Base-by-base conservation (phyloP, 2,113 vertebrate species). In the Sylvietta virens region DNA sequence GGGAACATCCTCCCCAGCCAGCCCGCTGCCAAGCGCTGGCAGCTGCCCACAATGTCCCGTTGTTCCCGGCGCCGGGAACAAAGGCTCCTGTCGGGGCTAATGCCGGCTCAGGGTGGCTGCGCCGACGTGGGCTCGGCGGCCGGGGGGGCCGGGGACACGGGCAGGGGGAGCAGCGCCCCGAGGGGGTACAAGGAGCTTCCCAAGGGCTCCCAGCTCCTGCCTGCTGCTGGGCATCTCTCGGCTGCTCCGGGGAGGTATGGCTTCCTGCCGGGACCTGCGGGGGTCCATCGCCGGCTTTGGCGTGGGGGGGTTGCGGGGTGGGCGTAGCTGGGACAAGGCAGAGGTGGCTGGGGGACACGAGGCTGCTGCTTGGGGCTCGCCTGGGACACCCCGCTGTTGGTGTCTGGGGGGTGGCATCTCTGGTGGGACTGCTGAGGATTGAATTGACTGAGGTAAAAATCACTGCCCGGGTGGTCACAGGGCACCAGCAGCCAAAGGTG, bases 11-110 rank as follows among this genome's bases (percentile, higher is more conserved):
- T 37, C 37, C 92, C 40, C 39, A 65, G 81, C 47, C 71, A 26
- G 22, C 21, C 62, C 0, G 35, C 91, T 16, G 51, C 81, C 88
- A 77, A 3, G 2, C 5, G 45, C 90, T 3, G 67, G 72, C 82
- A 94, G 87, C 91, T 81, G 81, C 88, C 94, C 90, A 97, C 96
- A 96, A 96, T 66, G 95, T 31, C 9, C 86, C 48, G 6, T 96
- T 97, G 96, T 97, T 86, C 20, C 13, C 62, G 3, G 35, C 3
- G 2, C 62, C 1, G 5, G 1, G 39, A 90, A 96, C 95, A 97
- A 97, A 94, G 86, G 91, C 86, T 1, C 39, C 15, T 88, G 48
- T 94, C 28, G 80, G 35, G 85, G 33, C 67, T 96, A 73, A 95
- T 83, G 71, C 90, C 23, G 17, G 88, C 88, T 81, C 70, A 35